These are phyloP conservation scores for Apamea anceps DNA, from an alignment of 2,888 invertebrate genomes.

Conservation along the genomic window DNA sequence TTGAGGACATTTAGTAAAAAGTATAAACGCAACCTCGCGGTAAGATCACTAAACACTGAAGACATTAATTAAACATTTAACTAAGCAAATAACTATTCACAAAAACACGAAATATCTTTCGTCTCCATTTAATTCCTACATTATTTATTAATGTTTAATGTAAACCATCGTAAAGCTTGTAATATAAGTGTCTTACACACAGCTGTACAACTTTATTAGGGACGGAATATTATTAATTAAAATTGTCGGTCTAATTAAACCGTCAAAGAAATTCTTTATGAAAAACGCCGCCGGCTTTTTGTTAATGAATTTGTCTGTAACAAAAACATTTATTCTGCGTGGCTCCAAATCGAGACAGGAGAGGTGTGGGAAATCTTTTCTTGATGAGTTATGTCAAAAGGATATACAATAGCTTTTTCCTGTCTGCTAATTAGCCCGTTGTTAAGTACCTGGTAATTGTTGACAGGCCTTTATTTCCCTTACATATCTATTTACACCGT, in stretches of 20 bases:
- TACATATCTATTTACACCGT: too few relatives aligned
- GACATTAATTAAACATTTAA: background rate
- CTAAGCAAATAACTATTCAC: background rate
- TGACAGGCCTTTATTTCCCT: too few relatives aligned
- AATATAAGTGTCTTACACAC: constrained; percentile 41
- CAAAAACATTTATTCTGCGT: constrained; percentile 4
- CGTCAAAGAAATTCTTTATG: constrained; percentile 33
- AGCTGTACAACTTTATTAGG: constrained; percentile 45
- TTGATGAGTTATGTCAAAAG: background rate
- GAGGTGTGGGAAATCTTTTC: background rate
- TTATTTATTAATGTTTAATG: constrained; percentile 17
- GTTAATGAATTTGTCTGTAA: constrained; percentile 9
- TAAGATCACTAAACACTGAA: background rate
- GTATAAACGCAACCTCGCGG: background rate
- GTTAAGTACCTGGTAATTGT: background rate
- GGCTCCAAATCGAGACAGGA: background rate
- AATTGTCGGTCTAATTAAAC: constrained; percentile 31
- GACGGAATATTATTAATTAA: constrained; percentile 50
- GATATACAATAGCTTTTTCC: background rate
- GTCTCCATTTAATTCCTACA: constrained; percentile 4
- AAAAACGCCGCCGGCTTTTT: constrained; percentile 15
- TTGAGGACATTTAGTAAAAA: background rate
- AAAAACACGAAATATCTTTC: constrained; percentile 17
- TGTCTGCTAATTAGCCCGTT: background rate
- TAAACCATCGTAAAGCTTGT: constrained; percentile 32